Percentiles rank a stretch among this genome's conserved stretches.
phyloP scores from a whole-genome alignment of 1,140 invertebrate species.

The Brachionus calyciflorus region DNA sequence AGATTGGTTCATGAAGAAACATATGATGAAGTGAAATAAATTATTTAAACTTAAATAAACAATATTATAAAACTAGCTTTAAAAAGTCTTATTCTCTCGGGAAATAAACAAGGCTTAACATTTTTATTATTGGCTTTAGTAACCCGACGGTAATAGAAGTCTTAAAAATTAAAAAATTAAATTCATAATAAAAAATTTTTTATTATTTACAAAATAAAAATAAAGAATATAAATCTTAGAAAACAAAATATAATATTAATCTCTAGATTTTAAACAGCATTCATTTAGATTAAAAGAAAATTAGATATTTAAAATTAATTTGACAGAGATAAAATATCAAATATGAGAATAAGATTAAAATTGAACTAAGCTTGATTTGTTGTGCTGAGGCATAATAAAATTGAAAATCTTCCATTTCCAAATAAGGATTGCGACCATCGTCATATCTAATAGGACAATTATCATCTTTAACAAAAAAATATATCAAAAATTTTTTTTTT shows the following conservation, averaged over 20 bases:
- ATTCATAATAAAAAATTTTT: not conserved
- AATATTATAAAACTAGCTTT: too few relatives aligned
- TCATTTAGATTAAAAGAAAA: too few relatives aligned
- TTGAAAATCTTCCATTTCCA: constrained; percentile 47
- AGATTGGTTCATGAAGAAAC: too few relatives aligned
- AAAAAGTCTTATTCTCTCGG: too few relatives aligned
- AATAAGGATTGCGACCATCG: constrained; percentile 45
- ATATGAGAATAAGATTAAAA: not conserved
- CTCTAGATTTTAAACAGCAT: too few relatives aligned
- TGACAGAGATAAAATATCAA: not conserved
- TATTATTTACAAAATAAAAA: not conserved
- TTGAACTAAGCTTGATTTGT: not conserved
- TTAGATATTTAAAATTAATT: not conserved
- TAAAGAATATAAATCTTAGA: not conserved
- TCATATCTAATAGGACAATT: constrained; percentile 47
- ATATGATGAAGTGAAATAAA: too few relatives aligned
- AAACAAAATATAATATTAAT: not conserved
- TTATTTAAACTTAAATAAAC: too few relatives aligned
- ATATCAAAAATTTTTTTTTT: not conserved
- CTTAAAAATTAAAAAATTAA: not conserved
- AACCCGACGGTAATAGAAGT: not conserved
- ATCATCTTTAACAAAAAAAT: constrained; percentile 31
- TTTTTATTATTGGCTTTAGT: not conserved
- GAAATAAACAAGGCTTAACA: not conserved
- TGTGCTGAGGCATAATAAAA: constrained; percentile 42